These are phyloP conservation scores for Hemibagrus wyckioides DNA, from an alignment of 2,113 vertebrate species.

Conservation along the genomic window DNA sequence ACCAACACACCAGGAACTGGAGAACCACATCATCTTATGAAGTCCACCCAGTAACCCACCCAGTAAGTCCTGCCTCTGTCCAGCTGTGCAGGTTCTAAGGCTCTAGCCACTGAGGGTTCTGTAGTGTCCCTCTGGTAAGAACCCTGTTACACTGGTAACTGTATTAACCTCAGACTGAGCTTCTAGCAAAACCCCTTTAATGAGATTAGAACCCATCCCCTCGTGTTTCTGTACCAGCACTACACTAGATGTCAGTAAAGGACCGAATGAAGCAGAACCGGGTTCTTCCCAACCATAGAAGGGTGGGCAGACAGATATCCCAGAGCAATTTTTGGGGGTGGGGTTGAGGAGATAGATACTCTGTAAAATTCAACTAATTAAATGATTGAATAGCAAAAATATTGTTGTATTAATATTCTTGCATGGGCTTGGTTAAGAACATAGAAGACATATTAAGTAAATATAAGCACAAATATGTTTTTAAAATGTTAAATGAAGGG, in stretches of 20 bases:
- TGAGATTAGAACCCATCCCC: neutral
- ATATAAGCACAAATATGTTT: too few species aligned
- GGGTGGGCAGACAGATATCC: too few species aligned
- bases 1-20: neutral
- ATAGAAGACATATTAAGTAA: too few species aligned
- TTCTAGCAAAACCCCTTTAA: neutral
- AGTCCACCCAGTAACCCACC: neutral
- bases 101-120: neutral
- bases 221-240: neutral
- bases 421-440: too few species aligned
- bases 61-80: neutral
- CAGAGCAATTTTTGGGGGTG: too few species aligned
- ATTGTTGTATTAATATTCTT: too few species aligned
- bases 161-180: neutral
- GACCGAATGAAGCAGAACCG: neutral
- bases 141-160: neutral
- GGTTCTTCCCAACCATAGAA: too few species aligned
- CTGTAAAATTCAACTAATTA: too few species aligned
- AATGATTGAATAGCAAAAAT: too few species aligned
- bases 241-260: conserved; percentile 22
- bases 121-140: neutral
- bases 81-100: neutral
- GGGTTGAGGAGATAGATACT: too few species aligned
- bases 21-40: neutral
- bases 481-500: too few species aligned